Percentiles rank a stretch among this genome's conserved stretches.
These are phyloP conservation scores for Andrena bucephala DNA, from an alignment of 2,888 invertebrate genomes.

Conservation along the genomic window DNA sequence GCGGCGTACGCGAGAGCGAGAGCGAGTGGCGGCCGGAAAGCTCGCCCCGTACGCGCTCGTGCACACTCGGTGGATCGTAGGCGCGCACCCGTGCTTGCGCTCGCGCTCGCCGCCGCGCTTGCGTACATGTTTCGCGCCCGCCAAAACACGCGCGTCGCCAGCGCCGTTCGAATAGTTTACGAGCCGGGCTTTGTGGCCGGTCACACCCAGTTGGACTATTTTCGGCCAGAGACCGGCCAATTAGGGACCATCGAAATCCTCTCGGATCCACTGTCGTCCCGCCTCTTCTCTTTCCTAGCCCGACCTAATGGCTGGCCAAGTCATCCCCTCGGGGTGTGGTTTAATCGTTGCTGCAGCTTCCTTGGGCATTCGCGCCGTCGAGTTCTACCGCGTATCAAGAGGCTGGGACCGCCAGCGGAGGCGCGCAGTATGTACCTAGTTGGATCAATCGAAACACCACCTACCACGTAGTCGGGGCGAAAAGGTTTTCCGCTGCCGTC, in stretches of 20 bases:
- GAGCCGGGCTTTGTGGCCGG: constrained; percentile 73
- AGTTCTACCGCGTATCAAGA: no score
- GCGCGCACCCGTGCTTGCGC: neutral
- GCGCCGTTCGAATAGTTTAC: constrained; percentile 71
- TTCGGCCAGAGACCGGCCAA: constrained; percentile 79
- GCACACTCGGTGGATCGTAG: constrained; percentile 16
- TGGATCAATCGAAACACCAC: no score
- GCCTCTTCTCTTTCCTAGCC: constrained; percentile 76
- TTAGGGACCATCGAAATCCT: constrained; percentile 74
- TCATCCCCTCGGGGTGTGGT: constrained; percentile 78
- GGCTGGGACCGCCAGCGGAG: no score
- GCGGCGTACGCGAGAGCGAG: constrained; percentile 50
- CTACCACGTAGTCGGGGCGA: no score
- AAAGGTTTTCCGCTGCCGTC: no score
- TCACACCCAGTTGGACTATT: constrained; percentile 82
- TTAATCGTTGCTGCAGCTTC: constrained; percentile 41
- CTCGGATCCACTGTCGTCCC: constrained; percentile 74
- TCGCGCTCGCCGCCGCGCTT: constrained; percentile 1
- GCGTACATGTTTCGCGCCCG: constrained; percentile 14
- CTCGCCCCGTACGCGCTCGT: constrained; percentile 31
- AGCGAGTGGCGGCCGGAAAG: constrained; percentile 21
- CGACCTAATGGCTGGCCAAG: constrained; percentile 64
- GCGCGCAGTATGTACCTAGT: no score
- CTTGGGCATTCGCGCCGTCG: no score
- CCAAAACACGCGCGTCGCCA: constrained; percentile 28